A percentile compares a stretch with the other conserved stretches of the same genome.
These are phyloP conservation scores for Tauraco hartlaubi DNA, from an alignment of 2,797 vertebrate species.

Conservation along the genomic window DNA sequence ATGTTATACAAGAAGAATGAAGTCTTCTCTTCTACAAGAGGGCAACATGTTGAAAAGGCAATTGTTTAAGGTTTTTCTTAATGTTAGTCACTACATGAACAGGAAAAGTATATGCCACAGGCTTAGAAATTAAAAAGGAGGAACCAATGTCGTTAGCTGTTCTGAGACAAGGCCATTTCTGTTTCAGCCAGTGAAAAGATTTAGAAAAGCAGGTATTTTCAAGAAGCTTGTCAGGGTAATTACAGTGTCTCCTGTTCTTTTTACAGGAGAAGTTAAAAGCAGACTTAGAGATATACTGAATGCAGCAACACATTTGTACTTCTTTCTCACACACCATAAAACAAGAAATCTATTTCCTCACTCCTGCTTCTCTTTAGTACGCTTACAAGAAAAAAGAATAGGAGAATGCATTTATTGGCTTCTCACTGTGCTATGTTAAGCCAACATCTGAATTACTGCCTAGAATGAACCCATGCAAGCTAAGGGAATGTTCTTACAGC, in stretches of 20 bases:
- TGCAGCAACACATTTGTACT: neutral
- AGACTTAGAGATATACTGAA: neutral
- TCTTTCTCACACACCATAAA: neutral
- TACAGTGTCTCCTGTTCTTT: neutral
- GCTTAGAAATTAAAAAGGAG: neutral
- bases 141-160: neutral
- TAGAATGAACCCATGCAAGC: neutral
- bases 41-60: neutral
- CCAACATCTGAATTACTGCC: neutral
- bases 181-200: neutral
- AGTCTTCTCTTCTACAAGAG: neutral
- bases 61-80: neutral
- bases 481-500: neutral
- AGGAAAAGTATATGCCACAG: neutral
- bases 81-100: neutral
- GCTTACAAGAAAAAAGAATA: neutral
- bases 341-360: neutral
- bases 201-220: constrained; percentile 1
- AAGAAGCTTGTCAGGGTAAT: neutral
- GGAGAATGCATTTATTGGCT: neutral
- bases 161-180: neutral
- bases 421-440: neutral
- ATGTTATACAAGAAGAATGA: neutral
- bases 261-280: neutral
- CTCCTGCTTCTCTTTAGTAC: neutral